Conservation (phyloP, 2,113 vertebrate genomes). For the Otocyon megalotis region DNA sequence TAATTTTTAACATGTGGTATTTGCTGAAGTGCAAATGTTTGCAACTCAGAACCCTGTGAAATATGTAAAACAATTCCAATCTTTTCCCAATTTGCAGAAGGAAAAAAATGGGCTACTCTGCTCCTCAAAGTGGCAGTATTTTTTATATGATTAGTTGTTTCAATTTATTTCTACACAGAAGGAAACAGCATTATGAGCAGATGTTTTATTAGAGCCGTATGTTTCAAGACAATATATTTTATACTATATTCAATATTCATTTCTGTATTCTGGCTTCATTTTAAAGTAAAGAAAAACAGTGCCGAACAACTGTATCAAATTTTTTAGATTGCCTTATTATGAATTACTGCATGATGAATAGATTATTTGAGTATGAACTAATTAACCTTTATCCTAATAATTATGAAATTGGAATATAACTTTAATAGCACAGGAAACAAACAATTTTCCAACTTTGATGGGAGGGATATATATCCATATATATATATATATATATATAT, state of each 20-base stretch:
- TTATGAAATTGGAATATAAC: not conserved
- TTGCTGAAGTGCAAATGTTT: conserved; percentile 44
- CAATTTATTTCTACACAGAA: conserved; percentile 41
- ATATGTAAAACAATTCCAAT: conserved; percentile 71
- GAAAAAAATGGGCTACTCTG: not conserved
- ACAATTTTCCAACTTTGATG: not conserved
- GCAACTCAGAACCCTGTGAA: conserved; percentile 45
- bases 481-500: not conserved
- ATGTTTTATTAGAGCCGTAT: not conserved
- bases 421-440: not conserved
- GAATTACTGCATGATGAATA: not conserved
- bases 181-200: not conserved
- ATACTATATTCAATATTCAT: not conserved
- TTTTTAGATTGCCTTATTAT: not conserved
- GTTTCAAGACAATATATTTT: conserved; percentile 62
- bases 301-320: not conserved
- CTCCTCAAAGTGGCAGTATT: not conserved
- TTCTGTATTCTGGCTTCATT: not conserved
- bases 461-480: not conserved
- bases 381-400: not conserved
- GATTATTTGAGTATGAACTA: not conserved
- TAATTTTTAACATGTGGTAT: conserved; percentile 59
- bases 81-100: not conserved
- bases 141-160: conserved; percentile 60
- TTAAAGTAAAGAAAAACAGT: not conserved